Conservation (phyloP, 2,797 vertebrate species). For the Apodemus agrarius region DNA sequence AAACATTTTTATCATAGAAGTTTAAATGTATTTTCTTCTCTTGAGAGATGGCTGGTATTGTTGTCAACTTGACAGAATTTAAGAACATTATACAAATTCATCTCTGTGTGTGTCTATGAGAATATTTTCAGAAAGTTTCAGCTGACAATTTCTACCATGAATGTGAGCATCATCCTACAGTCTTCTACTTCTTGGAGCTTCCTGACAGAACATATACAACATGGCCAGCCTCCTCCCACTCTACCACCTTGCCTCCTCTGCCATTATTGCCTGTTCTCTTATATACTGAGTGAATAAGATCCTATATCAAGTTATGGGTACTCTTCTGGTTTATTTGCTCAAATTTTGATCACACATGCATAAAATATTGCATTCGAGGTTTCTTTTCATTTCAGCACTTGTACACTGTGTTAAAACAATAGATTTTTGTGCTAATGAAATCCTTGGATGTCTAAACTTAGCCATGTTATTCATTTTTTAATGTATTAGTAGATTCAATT, state of each 20-base stretch:
- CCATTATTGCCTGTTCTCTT: not conserved
- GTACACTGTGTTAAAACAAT: not conserved
- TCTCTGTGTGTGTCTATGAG: not conserved
- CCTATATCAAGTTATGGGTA: not conserved
- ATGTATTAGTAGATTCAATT: not conserved
- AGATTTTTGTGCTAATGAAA: not conserved
- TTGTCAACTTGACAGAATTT: not conserved
- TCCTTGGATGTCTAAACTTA: not conserved
- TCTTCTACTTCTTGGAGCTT: not conserved
- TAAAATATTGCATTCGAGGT: not conserved
- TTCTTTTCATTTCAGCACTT: not conserved
- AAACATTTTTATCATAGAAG: constrained; percentile 10
- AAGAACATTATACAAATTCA: not conserved
- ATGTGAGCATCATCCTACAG: too few species aligned
- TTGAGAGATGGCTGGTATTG: not conserved
- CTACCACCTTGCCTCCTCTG: not conserved
- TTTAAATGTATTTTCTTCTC: not conserved
- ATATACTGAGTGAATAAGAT: not conserved
- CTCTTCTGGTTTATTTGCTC: not conserved
- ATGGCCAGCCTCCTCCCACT: too few species aligned
- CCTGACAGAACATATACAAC: too few species aligned
- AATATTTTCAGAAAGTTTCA: not conserved
- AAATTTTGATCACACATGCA: not conserved
- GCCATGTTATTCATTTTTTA: not conserved
- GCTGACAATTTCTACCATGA: not conserved